phyloP scores from a whole-genome alignment of 2,113 vertebrate genomes.

The Furnarius figulus region DNA sequence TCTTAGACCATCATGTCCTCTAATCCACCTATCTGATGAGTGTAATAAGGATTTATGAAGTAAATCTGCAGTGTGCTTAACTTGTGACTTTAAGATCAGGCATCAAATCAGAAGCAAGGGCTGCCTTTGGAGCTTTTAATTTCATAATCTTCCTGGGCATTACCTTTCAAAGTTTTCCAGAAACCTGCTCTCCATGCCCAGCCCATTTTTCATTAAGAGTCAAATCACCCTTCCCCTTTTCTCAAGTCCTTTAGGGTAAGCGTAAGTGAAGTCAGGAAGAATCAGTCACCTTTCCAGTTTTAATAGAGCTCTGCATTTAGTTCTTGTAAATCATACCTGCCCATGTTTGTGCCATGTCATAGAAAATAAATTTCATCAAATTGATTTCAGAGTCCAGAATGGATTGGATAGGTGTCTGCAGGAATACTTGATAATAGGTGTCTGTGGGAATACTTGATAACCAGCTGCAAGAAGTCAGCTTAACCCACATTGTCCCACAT shows the following conservation, averaged over 20 bases:
- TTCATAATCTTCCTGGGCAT: neutral
- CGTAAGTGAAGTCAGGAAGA: neutral
- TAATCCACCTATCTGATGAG: neutral
- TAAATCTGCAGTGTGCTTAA: neutral
- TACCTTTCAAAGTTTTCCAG: neutral
- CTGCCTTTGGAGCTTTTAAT: neutral
- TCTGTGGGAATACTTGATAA: neutral
- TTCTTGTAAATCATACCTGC: neutral
- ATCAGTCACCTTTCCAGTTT: neutral
- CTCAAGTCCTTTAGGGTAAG: neutral
- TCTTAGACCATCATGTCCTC: neutral
- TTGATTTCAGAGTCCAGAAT: neutral
- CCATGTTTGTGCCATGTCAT: neutral
- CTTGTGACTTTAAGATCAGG: neutral
- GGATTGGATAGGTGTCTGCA: neutral
- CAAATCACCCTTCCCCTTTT: neutral
- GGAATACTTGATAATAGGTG: neutral
- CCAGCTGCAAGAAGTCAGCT: neutral
- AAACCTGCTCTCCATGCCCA: neutral
- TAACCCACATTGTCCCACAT: neutral
- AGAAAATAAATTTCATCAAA: neutral
- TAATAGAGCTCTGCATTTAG: neutral
- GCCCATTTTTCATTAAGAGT: neutral
- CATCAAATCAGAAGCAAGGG: neutral
- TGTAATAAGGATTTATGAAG: neutral